Percentiles rank a stretch among this genome's conserved stretches.
These are phyloP conservation scores for Gambusia affinis DNA, from an alignment of 2,113 vertebrate species.

Conservation along the genomic window DNA sequence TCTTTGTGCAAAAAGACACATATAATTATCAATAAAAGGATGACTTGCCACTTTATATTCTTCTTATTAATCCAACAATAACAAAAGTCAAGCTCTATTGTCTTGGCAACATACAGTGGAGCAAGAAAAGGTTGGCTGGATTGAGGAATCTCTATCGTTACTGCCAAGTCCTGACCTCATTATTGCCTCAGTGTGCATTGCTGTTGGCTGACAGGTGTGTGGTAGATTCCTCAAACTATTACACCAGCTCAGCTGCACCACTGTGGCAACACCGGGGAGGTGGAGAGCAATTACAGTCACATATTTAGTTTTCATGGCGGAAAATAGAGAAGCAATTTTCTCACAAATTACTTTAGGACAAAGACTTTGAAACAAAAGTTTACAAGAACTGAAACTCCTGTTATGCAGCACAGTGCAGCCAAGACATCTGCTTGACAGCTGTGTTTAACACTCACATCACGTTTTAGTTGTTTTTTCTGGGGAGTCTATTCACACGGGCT, in stretches of 20 bases:
- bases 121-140: background rate
- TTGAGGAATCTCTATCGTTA: conserved; percentile 34
- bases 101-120: background rate
- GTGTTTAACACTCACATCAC: conserved; percentile 3
- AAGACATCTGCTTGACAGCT: conserved; percentile 38
- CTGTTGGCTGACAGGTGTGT: conserved; percentile 48
- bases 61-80: background rate
- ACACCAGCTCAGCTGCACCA: conserved; percentile 1
- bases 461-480: background rate
- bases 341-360: background rate
- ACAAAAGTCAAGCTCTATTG: background rate
- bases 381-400: background rate
- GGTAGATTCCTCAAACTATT: conserved; percentile 52
- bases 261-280: conserved; percentile 2
- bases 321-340: background rate
- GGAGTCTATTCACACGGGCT: background rate
- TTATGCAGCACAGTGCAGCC: conserved; percentile 12
- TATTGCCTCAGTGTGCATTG: conserved; percentile 23
- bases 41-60: background rate
- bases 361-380: background rate
- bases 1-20: background rate
- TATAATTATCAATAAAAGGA: too few relatives aligned
- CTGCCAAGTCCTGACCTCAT: conserved; percentile 27
- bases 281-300: background rate
- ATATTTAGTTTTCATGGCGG: background rate